These are phyloP conservation scores for Hetaerina titia DNA, from an alignment of 2,888 invertebrate species.

Conservation along the genomic window DNA sequence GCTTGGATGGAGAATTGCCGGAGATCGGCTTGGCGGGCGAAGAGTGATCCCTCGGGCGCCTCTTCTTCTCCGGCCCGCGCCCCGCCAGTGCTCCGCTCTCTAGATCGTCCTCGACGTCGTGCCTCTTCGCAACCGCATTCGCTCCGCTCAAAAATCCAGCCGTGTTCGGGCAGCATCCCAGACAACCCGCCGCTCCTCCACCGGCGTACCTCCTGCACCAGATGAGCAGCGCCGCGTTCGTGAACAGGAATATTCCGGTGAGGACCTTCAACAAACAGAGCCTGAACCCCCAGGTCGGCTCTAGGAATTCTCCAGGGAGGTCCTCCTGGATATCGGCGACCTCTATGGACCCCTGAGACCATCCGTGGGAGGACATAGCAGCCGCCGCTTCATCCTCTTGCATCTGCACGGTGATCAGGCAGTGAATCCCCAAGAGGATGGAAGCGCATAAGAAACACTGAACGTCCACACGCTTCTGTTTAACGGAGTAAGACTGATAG, in stretches of 20 bases:
- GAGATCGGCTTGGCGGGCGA: conserved; percentile 75
- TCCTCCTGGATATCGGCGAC: conserved; percentile 76
- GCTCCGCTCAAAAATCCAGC: neutral
- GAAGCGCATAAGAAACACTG: conserved; percentile 85
- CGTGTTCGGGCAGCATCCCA: neutral
- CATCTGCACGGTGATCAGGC: conserved; percentile 45
- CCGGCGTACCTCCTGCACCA: conserved; percentile 63
- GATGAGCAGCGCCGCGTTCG: conserved; percentile 46
- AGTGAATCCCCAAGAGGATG: conserved; percentile 83
- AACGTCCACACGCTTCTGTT: conserved; percentile 85
- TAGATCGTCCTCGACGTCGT: conserved; percentile 28
- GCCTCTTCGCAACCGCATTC: neutral
- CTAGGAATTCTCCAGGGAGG: conserved; percentile 75
- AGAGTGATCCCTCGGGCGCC: conserved; percentile 75
- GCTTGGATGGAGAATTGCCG: conserved; percentile 75
- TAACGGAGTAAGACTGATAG: conserved; percentile 85
- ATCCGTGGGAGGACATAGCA: conserved; percentile 69
- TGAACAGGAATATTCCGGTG: conserved; percentile 47
- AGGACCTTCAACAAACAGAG: conserved; percentile 50
- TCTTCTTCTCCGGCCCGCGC: conserved; percentile 68
- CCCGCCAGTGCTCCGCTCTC: conserved; percentile 45
- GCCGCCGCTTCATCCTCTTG: conserved; percentile 46
- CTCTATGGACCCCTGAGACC: conserved; percentile 76
- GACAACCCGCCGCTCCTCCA: conserved; percentile 40
- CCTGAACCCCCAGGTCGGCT: conserved; percentile 42